Conservation (phyloP, 2,888 invertebrate genomes). For the Leistus spinibarbis region DNA sequence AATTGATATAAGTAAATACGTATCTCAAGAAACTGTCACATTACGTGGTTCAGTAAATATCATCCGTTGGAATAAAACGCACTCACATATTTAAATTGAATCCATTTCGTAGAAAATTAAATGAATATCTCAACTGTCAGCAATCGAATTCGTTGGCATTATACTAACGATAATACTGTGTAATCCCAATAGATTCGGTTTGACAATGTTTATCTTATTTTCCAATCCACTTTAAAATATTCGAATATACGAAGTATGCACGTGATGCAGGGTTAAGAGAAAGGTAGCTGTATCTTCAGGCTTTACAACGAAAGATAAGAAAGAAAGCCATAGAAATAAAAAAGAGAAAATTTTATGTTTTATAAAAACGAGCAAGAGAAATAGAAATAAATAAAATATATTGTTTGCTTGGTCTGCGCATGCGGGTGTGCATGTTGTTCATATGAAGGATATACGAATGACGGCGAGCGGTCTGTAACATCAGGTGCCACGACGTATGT, state of each 20-base stretch:
- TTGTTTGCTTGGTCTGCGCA: neutral
- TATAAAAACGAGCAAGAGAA: neutral
- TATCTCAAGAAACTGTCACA: neutral
- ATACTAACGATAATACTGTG: constrained; percentile 26
- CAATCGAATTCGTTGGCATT: constrained; percentile 29
- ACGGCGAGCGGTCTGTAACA: neutral
- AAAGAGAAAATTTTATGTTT: neutral
- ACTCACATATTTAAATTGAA: neutral
- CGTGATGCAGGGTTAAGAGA: neutral
- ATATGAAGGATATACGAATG: neutral
- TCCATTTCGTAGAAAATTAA: neutral
- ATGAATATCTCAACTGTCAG: neutral
- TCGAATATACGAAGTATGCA: neutral
- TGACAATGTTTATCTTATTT: constrained; percentile 32
- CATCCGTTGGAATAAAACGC: neutral
- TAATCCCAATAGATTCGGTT: constrained; percentile 30
- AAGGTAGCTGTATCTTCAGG: neutral
- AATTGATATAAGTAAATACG: neutral
- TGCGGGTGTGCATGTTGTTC: neutral
- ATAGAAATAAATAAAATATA: neutral
- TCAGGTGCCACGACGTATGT: neutral
- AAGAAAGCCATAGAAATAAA: neutral
- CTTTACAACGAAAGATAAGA: neutral
- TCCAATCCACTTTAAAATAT: constrained; percentile 20
- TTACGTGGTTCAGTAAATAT: neutral